Percentiles rank a stretch among this genome's conserved stretches.
Conservation (phyloP, 2,888 invertebrate species). For the Lasioglossum malachurum region DNA sequence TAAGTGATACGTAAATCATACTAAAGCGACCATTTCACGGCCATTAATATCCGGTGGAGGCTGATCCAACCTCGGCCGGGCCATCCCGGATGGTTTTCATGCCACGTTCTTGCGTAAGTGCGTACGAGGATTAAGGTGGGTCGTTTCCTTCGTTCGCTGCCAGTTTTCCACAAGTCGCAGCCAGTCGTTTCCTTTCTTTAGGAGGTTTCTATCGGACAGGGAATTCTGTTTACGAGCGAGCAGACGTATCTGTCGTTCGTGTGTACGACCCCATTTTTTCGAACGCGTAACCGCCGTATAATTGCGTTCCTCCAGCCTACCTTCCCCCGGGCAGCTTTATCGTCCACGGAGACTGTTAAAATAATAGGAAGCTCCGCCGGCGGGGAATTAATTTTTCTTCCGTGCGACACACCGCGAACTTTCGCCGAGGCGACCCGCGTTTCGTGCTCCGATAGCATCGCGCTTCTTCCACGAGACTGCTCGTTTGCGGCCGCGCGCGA, state of each 20-base stretch:
- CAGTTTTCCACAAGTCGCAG: neutral
- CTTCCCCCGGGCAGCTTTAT: constrained; percentile 45
- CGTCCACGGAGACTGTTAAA: constrained; percentile 53
- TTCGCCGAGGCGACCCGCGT: constrained; percentile 24
- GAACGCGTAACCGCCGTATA: constrained; percentile 42
- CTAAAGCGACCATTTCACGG: constrained; percentile 82
- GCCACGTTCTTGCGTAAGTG: constrained; percentile 69
- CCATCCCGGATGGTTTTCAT: constrained; percentile 60
- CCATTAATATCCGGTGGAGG: constrained; percentile 73
- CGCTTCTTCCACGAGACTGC: constrained; percentile 28
- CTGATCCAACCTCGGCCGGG: constrained; percentile 60
- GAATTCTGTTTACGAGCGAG: constrained; percentile 61
- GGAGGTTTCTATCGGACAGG: constrained; percentile 28
- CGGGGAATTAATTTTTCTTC: constrained; percentile 63
- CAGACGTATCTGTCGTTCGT: constrained; percentile 32
- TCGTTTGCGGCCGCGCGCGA: constrained; percentile 58
- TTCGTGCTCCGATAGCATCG: constrained; percentile 42
- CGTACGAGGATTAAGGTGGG: constrained; percentile 68
- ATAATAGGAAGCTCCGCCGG: constrained; percentile 64
- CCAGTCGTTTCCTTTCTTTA: neutral
- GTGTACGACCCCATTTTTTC: neutral
- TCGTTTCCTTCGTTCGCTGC: constrained; percentile 57
- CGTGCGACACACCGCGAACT: constrained; percentile 34
- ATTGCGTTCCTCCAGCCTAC: constrained; percentile 5
- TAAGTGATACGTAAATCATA: constrained; percentile 85